Conservation (phyloP, 2,113 vertebrate genomes). For the Sialia sialis region DNA sequence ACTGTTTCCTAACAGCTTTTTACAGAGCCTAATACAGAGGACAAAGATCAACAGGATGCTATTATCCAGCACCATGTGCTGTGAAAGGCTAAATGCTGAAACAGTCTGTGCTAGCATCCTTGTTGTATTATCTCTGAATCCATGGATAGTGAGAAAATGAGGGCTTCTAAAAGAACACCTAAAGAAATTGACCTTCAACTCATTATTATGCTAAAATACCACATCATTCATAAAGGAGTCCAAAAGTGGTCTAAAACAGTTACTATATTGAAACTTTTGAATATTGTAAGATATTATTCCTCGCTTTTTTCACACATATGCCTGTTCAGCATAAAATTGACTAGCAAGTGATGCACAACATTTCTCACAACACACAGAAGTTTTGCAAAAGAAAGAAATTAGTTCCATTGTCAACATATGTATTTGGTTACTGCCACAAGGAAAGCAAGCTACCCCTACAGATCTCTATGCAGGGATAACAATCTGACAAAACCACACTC, state of each 20-base stretch:
- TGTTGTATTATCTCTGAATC: neutral
- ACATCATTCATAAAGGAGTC: conserved; percentile 4
- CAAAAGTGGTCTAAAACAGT: neutral
- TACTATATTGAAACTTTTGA: neutral
- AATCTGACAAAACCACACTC: neutral
- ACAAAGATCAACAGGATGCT: conserved; percentile 20
- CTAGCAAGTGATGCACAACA: neutral
- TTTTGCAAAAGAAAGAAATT: neutral
- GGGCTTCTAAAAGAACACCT: neutral
- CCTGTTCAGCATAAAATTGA: neutral
- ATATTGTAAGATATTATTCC: conserved; percentile 1
- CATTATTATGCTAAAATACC: neutral
- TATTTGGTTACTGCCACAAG: neutral
- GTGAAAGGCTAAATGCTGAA: neutral
- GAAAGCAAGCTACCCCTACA: neutral
- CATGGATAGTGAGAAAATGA: neutral
- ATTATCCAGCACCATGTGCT: neutral
- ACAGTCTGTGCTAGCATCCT: neutral
- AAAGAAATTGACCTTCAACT: neutral
- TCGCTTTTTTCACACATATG: neutral
- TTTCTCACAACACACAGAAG: neutral
- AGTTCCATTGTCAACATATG: neutral
- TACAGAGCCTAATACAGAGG: neutral
- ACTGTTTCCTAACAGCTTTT: neutral
- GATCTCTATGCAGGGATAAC: neutral